phyloP scores from a whole-genome alignment of 2,797 vertebrate species.

The Gobio occitaniae region DNA sequence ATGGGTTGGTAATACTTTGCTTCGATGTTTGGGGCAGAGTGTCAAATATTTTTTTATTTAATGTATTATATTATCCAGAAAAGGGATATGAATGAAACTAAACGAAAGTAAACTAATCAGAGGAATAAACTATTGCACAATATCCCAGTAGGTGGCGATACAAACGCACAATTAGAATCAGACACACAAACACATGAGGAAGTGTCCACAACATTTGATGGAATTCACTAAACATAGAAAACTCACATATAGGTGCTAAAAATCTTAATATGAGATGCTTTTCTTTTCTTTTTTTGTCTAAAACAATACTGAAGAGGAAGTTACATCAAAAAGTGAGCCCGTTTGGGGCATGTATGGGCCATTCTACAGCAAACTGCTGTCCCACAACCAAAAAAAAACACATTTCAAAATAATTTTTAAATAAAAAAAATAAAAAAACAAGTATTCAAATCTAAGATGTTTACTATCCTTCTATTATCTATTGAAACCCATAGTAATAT shows the following conservation, averaged over 20 bases:
- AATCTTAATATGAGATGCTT: not conserved
- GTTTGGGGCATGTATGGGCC: not conserved
- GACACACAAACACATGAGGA: not conserved
- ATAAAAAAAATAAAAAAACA: no score
- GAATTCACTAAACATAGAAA: not conserved
- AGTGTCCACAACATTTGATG: not conserved
- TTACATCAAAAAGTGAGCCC: not conserved
- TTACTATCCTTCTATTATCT: no score
- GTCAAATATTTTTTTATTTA: not conserved
- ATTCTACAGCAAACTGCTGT: no score
- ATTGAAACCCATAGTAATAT: no score
- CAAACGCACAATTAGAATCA: not conserved
- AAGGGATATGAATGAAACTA: not conserved
- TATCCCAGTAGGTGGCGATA: not conserved
- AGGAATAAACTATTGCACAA: not conserved
- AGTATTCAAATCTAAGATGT: no score
- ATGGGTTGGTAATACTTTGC: not conserved
- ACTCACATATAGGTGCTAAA: not conserved
- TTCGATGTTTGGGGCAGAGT: not conserved
- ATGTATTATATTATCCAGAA: not conserved
- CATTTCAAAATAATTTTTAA: no score
- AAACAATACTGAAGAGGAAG: not conserved
- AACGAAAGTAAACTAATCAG: not conserved
- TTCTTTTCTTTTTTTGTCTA: not conserved
- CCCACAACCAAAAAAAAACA: no score